Evolutionary conservation across 2,113 vertebrate species (phyloP), one percentile per base, ranked within the genome.

Genomic region (Regulus satrapa): DNA sequence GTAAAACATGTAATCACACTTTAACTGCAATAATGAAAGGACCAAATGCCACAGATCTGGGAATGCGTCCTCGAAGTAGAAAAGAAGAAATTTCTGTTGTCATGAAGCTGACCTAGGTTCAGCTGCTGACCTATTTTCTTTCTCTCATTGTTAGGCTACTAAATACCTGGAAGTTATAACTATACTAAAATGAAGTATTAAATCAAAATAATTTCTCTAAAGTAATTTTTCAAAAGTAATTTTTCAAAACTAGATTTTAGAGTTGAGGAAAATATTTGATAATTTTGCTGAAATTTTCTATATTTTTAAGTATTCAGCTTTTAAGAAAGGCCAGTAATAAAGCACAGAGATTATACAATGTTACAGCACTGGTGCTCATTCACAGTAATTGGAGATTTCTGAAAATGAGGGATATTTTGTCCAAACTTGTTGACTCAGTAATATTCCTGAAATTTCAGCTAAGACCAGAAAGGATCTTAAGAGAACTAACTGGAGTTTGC

Each of bases 121-220:
- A 91, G 59, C 64, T 94, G 28, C 63, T 93, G 91, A 95, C 67
- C 68, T 94, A 91, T 92, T 69, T 95, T 92, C 67, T 87, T 93
- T 91, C 78, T 93, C 54, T 32, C 59, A 79, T 85, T 95, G 63
- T 92, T 94, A 87, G 48, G 83, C 94, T 96, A 82, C 95, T 95
- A 95, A 97, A 94, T 62, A 95, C 18, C 52, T 34, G 31, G 84
- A 95, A 96, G 88, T 96, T 88, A 83, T 94, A 89, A 72, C 67
- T 94, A 15, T 31, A 40, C 54, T 81, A 54, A 92, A 87, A 78
- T 92, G 73, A 96, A 97, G 46, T 82, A 94, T 25, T 92, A 61
- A 51, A 89, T 74, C 46, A 92, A 86, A 93, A 95, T 89, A 25
- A 78, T 82, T 61, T 56, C 91, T 94, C 64, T 63, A 18, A 91